Conservation (phyloP, 92 coral and sea anemone genomes). For the Muricea muricata region DNA sequence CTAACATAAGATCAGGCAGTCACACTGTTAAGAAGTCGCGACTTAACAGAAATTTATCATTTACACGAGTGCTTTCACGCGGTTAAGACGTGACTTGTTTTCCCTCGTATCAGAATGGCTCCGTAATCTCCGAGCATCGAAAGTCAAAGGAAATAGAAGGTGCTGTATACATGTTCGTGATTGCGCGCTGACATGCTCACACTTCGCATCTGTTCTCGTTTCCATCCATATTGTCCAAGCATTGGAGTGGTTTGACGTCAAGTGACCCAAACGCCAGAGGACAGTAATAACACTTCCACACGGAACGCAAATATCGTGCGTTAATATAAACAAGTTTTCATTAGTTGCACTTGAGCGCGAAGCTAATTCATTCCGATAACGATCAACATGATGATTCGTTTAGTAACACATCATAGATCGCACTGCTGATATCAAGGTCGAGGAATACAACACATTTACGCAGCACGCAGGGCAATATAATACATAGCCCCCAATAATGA, state of each 20-base stretch:
- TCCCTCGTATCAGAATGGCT: no score
- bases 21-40: no score
- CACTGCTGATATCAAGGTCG: not conserved
- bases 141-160: no score
- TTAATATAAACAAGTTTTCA: conserved; percentile 42
- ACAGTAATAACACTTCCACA: conserved; percentile 2
- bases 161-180: no score
- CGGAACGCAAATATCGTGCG: conserved; percentile 8
- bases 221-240: not conserved
- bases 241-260: conserved; percentile 21
- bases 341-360: not conserved
- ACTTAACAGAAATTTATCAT: no score
- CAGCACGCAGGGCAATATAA: not conserved
- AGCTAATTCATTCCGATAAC: not conserved
- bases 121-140: no score
- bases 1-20: no score
- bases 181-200: not conserved
- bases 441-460: not conserved
- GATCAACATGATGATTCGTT: conserved; percentile 32
- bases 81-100: no score
- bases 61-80: no score
- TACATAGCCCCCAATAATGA: not conserved
- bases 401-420: conserved; percentile 15
- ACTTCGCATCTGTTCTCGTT: not conserved
- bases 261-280: not conserved